phyloP scores from a whole-genome alignment of 92 coral and sea anemone genomes.

The Siderastrea radians region DNA sequence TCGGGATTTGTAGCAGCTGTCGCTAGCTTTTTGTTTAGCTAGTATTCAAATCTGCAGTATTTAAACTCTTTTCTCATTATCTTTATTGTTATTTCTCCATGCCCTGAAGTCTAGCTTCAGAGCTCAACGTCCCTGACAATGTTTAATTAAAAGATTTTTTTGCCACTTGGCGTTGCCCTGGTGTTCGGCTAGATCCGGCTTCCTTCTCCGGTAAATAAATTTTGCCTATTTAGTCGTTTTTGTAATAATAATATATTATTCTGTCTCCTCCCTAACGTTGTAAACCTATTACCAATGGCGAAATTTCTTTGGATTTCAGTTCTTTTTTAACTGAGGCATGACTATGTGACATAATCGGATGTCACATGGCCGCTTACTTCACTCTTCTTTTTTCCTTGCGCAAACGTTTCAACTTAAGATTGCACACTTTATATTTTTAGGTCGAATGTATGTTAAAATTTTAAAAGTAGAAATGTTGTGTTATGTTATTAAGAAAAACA shows the following conservation, averaged over 20 bases:
- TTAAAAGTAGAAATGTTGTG: neutral
- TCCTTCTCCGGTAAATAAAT: slow-evolving; percentile 13
- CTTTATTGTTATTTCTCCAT: slow-evolving; percentile 29
- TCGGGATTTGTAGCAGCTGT: slow-evolving; percentile 38
- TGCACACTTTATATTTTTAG: neutral
- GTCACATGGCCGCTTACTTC: neutral
- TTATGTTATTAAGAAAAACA: neutral
- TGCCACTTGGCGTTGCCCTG: neutral
- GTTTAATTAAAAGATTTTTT: slow-evolving; percentile 13
- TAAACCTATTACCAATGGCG: slow-evolving; percentile 5
- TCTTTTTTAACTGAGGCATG: neutral
- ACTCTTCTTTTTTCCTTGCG: neutral
- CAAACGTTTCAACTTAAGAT: neutral
- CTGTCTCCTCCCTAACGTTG: slow-evolving; percentile 10
- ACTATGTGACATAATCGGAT: slow-evolving; percentile 2
- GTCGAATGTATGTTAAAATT: neutral
- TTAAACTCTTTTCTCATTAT: slow-evolving; percentile 45
- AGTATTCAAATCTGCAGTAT: slow-evolving; percentile 49
- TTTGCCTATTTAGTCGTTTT: slow-evolving; percentile 9
- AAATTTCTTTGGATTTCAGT: neutral
- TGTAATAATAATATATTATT: neutral
- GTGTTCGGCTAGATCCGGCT: neutral
- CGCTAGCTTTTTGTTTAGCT: slow-evolving; percentile 34
- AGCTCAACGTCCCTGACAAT: slow-evolving; percentile 4
- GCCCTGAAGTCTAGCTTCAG: slow-evolving; percentile 14